A percentile compares a stretch with the other conserved stretches of the same genome.
Conservation (phyloP, 2,797 vertebrate genomes). For the Picus viridis region DNA sequence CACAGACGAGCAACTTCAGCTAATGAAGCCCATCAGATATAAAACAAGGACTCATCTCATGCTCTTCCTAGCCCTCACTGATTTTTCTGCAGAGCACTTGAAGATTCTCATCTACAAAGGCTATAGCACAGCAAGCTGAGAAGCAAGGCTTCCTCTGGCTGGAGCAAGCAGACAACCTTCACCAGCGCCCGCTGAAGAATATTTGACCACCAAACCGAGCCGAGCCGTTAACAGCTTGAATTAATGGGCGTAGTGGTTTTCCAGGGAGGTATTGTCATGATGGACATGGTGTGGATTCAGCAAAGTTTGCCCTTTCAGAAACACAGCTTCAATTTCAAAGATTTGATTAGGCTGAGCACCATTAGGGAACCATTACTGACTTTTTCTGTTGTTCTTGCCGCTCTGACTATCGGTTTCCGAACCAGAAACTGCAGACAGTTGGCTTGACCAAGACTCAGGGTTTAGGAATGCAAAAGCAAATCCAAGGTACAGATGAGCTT, state of each 20-base stretch:
- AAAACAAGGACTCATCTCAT: fast-evolving
- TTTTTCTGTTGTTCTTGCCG: constrained; percentile 68
- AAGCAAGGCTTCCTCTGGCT: not conserved
- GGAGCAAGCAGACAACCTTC: not conserved
- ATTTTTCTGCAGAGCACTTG: not conserved
- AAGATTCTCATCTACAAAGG: not conserved
- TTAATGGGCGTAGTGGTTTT: constrained; percentile 72
- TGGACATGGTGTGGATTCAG: constrained; percentile 72
- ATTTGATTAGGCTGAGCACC: constrained; percentile 70
- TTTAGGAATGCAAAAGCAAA: constrained; percentile 77
- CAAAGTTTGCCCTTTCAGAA: constrained; percentile 72
- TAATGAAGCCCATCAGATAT: not conserved
- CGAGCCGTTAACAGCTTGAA: constrained; percentile 67
- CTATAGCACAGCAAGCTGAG: not conserved
- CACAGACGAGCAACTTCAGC: not conserved
- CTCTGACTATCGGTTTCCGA: constrained; percentile 54
- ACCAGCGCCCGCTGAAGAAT: constrained; percentile 30
- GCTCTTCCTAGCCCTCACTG: not conserved
- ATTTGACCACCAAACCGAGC: constrained; percentile 38
- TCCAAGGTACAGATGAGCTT: constrained; percentile 76
- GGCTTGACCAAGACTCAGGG: constrained; percentile 72
- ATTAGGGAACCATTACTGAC: constrained; percentile 68
- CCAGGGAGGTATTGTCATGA: constrained; percentile 69
- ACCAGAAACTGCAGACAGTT: constrained; percentile 74
- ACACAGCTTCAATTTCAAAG: constrained; percentile 74